Evolutionary conservation across 2,113 vertebrate genomes (phyloP).

Genomic region (Sinocyclocheilus anophthalmus): DNA sequence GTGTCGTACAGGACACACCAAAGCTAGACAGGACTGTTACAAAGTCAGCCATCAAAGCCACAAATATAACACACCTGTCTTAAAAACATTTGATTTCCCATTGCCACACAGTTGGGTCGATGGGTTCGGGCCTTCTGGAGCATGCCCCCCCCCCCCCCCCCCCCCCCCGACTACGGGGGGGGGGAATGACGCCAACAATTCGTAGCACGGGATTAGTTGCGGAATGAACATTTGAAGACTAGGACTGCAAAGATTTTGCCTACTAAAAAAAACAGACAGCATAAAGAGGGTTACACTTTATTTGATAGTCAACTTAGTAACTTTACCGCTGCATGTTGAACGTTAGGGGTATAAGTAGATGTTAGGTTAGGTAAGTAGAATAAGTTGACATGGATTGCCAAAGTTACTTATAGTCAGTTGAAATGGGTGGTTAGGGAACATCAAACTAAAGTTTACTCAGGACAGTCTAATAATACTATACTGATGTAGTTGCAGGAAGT

Average conservation of each 20-base stretch:
- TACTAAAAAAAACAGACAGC: neutral
- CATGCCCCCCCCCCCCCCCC: too few relatives aligned
- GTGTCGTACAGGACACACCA: constrained; percentile 1
- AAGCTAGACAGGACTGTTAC: constrained; percentile 24
- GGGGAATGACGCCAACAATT: too few relatives aligned
- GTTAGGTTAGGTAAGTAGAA: too few relatives aligned
- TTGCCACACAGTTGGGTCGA: constrained; percentile 35
- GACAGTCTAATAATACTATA: too few relatives aligned
- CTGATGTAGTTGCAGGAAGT: too few relatives aligned
- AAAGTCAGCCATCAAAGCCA: constrained; percentile 28
- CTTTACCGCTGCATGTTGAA: too few relatives aligned
- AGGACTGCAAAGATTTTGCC: neutral
- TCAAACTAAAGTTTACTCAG: too few relatives aligned
- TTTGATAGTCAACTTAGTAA: neutral
- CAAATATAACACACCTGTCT: constrained; percentile 40
- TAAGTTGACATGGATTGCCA: neutral
- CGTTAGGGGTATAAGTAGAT: too few relatives aligned
- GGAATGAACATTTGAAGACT: neutral
- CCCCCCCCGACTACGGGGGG: too few relatives aligned
- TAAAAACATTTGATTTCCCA: neutral
- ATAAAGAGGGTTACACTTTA: neutral
- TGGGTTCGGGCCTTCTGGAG: too few relatives aligned
- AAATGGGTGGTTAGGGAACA: too few relatives aligned
- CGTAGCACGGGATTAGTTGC: neutral
- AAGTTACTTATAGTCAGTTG: neutral